Evolutionary conservation across 2,113 vertebrate species (phyloP).

Genomic region (Chaetodon trifascialis): DNA sequence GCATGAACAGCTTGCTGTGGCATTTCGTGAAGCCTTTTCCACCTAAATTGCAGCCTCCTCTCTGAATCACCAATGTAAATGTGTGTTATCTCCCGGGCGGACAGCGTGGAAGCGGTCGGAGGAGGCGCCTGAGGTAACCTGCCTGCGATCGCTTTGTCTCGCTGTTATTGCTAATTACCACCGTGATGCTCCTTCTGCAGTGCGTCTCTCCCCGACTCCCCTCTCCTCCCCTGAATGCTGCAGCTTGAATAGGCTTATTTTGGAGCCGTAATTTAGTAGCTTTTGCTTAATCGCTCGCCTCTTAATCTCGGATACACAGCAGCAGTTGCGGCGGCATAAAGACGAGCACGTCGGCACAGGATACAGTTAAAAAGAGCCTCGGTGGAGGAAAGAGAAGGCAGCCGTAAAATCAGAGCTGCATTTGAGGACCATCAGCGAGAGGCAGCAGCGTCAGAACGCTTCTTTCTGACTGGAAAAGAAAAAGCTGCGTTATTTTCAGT

Average conservation of each 20-base stretch:
- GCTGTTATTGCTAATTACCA: conserved; percentile 48
- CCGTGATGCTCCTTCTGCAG: conserved; percentile 12
- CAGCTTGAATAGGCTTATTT: conserved; percentile 34
- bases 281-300: conserved; percentile 16
- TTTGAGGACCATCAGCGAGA: neutral
- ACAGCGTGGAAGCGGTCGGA: neutral
- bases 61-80: conserved; percentile 5
- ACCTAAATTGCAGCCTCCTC: conserved; percentile 32
- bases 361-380: neutral
- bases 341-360: neutral
- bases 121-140: conserved; percentile 29
- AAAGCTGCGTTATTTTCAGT: neutral
- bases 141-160: conserved; percentile 28
- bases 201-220: neutral
- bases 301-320: neutral
- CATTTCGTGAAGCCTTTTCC: conserved; percentile 4
- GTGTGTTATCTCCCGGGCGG: neutral
- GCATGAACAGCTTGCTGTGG: neutral
- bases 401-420: neutral
- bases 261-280: conserved; percentile 14
- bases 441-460: neutral
- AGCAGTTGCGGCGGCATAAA: neutral
- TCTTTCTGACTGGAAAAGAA: neutral
- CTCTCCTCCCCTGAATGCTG: conserved; percentile 3
- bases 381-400: neutral